phyloP scores from a whole-genome alignment of 2,888 invertebrate species.

The Pilophorus perplexus region DNA sequence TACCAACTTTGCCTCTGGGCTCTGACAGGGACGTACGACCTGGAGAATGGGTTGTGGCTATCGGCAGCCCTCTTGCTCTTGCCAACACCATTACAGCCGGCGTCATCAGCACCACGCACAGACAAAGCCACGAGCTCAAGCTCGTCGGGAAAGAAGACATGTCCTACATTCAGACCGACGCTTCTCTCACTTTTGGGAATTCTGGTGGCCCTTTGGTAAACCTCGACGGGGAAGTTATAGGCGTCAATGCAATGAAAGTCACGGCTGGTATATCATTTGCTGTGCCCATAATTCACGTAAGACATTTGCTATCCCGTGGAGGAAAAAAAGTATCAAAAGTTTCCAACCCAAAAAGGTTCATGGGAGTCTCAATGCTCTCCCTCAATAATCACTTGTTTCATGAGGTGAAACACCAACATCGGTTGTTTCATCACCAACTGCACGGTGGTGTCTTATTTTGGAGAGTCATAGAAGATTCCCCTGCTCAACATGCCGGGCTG shows the following conservation, averaged over 20 bases:
- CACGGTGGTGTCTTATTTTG: constrained; percentile 76
- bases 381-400: constrained; percentile 72
- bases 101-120: constrained; percentile 69
- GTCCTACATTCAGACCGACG: constrained; percentile 92
- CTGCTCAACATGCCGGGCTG: constrained; percentile 80
- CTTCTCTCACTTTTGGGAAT: constrained; percentile 92
- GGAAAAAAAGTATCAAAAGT: constrained; percentile 21
- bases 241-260: constrained; percentile 89
- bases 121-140: constrained; percentile 61
- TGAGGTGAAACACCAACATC: constrained; percentile 68
- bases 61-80: constrained; percentile 85
- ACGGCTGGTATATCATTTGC: constrained; percentile 94
- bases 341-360: constrained; percentile 58
- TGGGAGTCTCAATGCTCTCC: constrained; percentile 88
- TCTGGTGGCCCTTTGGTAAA: constrained; percentile 95
- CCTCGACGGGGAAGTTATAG: constrained; percentile 89
- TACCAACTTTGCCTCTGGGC: constrained; percentile 74
- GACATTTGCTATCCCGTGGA: constrained; percentile 47
- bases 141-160: constrained; percentile 66
- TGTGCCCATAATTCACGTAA: constrained; percentile 69
- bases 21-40: constrained; percentile 71
- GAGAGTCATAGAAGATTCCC: constrained; percentile 83
- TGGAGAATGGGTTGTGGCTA: constrained; percentile 90
- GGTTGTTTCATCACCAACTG: constrained; percentile 65
- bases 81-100: constrained; percentile 92